Conservation (phyloP, 2,113 vertebrate species). For the Cyprinodon tularosa region DNA sequence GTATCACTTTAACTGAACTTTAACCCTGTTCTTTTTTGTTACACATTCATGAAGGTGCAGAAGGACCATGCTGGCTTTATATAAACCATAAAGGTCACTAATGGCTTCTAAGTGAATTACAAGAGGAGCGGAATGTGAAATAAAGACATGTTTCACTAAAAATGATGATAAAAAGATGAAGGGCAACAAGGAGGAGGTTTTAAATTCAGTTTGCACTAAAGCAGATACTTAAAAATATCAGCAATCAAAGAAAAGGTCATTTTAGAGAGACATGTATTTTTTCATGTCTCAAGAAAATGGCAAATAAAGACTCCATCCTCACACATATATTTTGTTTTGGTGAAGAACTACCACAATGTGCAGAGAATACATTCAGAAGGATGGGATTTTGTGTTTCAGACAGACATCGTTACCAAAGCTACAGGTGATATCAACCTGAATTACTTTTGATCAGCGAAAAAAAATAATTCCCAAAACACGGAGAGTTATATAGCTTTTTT, state of each 20-base stretch:
- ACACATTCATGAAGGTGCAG: neutral
- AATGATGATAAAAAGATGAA: slow-evolving; percentile 8
- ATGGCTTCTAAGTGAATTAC: slow-evolving; percentile 46
- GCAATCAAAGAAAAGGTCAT: neutral
- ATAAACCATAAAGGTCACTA: slow-evolving; percentile 44
- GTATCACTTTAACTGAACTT: slow-evolving; percentile 20
- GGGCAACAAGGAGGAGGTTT: neutral
- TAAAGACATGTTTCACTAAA: neutral
- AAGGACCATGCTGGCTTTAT: slow-evolving; percentile 20
- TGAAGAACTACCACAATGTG: neutral
- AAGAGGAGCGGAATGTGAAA: slow-evolving; percentile 5
- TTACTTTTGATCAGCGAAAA: too few relatives aligned
- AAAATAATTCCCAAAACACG: too few relatives aligned
- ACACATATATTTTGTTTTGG: neutral
- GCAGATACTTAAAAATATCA: neutral
- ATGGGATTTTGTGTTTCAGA: neutral
- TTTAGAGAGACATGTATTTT: neutral
- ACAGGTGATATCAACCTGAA: too few relatives aligned
- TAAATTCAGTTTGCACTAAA: neutral
- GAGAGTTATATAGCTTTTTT: too few relatives aligned
- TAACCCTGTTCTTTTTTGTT: slow-evolving; percentile 22
- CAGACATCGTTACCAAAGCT: too few relatives aligned
- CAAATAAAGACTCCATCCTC: neutral
- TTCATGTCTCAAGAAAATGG: neutral
- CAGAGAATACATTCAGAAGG: neutral